Evolutionary conservation across 2,113 vertebrate species (phyloP).

Genomic region (Cebus imitator): DNA sequence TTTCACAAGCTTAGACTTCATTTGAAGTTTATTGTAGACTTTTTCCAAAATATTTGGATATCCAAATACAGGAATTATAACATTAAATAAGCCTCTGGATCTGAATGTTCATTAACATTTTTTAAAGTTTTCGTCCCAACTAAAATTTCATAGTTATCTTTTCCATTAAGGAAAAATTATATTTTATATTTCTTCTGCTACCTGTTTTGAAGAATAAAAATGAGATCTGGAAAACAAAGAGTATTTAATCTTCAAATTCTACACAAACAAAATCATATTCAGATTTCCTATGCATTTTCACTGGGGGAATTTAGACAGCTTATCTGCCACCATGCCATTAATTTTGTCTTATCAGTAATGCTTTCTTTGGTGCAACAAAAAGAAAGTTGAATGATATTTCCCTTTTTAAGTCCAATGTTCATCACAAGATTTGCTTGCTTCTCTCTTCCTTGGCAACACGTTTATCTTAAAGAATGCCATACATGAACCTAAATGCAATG

Average conservation of each 20-base stretch:
- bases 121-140: not conserved
- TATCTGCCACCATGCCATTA: not conserved
- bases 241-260: conserved; percentile 4
- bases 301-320: not conserved
- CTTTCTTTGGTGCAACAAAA: conserved; percentile 12
- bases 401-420: not conserved
- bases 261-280: not conserved
- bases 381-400: not conserved
- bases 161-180: not conserved
- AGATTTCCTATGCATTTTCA: not conserved
- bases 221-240: not conserved
- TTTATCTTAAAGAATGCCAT: not conserved
- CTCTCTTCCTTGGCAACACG: not conserved
- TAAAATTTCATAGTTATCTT: not conserved
- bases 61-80: not conserved
- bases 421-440: not conserved
- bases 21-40: not conserved
- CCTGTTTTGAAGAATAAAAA: not conserved
- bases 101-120: not conserved
- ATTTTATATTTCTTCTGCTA: not conserved
- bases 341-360: not conserved
- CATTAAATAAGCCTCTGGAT: not conserved
- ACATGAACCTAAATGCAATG: not conserved
- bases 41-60: not conserved
- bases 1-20: not conserved